Base-by-base conservation (phyloP, 1,140 invertebrate species). In the Bacillus rossius region DNA sequence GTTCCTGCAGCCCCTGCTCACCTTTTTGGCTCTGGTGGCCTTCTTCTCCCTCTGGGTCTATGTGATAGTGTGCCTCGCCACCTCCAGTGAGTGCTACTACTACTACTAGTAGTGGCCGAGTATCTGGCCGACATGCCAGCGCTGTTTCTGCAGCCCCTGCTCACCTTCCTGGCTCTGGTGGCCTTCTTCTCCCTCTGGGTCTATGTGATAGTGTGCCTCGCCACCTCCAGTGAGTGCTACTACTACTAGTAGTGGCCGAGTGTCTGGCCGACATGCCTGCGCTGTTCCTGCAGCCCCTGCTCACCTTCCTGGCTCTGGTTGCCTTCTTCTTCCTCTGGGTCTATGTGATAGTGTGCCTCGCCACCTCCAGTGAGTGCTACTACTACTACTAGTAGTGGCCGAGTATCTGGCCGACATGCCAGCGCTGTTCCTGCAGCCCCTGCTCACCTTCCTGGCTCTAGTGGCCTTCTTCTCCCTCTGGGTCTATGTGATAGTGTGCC, bases 21-120 rank as follows among this genome's bases (percentile, higher is more conserved):
- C 94, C 0, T 94, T 94, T 69, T 60, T 89, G 43, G 80, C 87
- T 47, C 76, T 96, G 0, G 72, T 88, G 23, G 59, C 84, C 40
- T 96, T 96, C 71, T 88, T 94, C 61, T 73, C 84, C 40, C 92
- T 91, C 77, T 96, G 92, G 92, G 77, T 93, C 1, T 78, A 81
- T 26, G 84, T 96, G 37, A 82, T 96, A 61, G 74, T 85, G 22
- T 84, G 77, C 65, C 72, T 89, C 4, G 81, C 82, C n/a, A 87
- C 86, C 62, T 79, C 85, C 37, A 79, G 87, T 89, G 77, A 82
- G 83, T 78, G 41, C n/a, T n/a, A n/a, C n/a, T n/a, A n/a, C n/a
- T n/a, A n/a, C n/a, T n/a, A n/a, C n/a, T n/a, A n/a, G n/a, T n/a
- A n/a, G n/a, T n/a, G n/a, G n/a, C n/a, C n/a, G n/a, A n/a, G n/a